A percentile compares a stretch with the other conserved stretches of the same genome.
Conservation (phyloP, 2,888 invertebrate species). For the Ashinkailepas kermadecensis region DNA sequence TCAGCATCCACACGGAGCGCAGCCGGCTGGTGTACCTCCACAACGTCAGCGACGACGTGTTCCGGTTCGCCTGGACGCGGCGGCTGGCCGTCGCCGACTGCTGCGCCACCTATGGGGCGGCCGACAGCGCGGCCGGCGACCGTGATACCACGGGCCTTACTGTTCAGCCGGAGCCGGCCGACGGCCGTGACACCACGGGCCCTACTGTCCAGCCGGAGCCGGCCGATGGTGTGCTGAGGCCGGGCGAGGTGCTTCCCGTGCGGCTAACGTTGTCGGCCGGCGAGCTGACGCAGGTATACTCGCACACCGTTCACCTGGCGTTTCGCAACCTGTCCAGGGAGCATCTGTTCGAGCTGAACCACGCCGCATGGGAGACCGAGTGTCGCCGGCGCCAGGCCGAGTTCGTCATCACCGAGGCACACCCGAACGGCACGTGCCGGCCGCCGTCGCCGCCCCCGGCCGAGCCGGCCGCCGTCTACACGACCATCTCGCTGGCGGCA, state of each 20-base stretch:
- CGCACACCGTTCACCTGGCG: not conserved
- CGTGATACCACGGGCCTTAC: not conserved
- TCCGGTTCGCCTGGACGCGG: not conserved
- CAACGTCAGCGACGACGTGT: not conserved
- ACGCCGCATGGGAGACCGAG: not conserved
- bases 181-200: not conserved
- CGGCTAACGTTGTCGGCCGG: not conserved
- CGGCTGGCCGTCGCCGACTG: constrained; percentile 1
- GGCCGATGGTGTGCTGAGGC: not conserved
- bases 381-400: not conserved
- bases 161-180: not conserved
- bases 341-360: not conserved
- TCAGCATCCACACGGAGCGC: not conserved
- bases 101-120: constrained; percentile 3
- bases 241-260: constrained; percentile 2
- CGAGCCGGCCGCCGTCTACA: constrained; percentile 3
- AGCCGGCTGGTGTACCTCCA: not conserved
- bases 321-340: not conserved
- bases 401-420: not conserved
- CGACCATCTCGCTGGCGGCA: not conserved
- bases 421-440: not conserved
- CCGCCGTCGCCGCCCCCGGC: not conserved
- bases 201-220: not conserved
- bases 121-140: not conserved
- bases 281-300: not conserved